phyloP scores from a whole-genome alignment of 2,797 vertebrate genomes.

The Lophius americanus region DNA sequence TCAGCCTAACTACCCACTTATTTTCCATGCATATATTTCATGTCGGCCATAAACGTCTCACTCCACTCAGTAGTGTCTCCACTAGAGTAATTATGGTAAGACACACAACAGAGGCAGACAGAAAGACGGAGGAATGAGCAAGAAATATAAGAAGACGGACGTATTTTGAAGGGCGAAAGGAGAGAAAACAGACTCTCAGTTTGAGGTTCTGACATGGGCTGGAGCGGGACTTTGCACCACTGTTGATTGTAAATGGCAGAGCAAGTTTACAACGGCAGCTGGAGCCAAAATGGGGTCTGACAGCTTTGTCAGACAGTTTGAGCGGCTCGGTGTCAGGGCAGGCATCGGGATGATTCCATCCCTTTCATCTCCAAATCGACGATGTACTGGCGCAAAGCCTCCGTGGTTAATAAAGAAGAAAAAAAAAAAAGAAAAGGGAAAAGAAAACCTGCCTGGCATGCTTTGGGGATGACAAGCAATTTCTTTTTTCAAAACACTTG shows the following conservation, averaged over 20 bases:
- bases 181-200: slow-evolving; percentile 38
- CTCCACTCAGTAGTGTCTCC: slow-evolving; percentile 29
- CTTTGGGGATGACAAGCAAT: slow-evolving; percentile 74
- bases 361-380: slow-evolving; percentile 85
- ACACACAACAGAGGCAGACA: slow-evolving; percentile 26
- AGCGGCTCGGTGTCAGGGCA: slow-evolving; percentile 82
- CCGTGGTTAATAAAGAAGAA: slow-evolving; percentile 57
- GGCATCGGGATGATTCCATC: slow-evolving; percentile 78
- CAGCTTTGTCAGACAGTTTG: slow-evolving; percentile 87
- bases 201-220: slow-evolving; percentile 68
- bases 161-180: slow-evolving; percentile 25
- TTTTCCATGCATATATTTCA: slow-evolving; percentile 15
- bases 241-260: slow-evolving; percentile 83
- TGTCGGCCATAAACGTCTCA: slow-evolving; percentile 33
- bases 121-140: slow-evolving; percentile 6
- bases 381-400: slow-evolving; percentile 71
- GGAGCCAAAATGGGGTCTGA: slow-evolving; percentile 84
- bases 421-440: slow-evolving; percentile 1
- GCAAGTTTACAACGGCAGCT: slow-evolving; percentile 79
- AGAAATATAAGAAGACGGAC: slow-evolving; percentile 38
- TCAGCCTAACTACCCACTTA: slow-evolving; percentile 4
- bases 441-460: slow-evolving; percentile 50
- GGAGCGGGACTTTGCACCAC: slow-evolving; percentile 63
- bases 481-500: slow-evolving; percentile 60
- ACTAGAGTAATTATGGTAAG: slow-evolving; percentile 24